Evolutionary conservation across 1,140 invertebrate species (phyloP).

Genomic region (Aphaenogaster floridana): DNA sequence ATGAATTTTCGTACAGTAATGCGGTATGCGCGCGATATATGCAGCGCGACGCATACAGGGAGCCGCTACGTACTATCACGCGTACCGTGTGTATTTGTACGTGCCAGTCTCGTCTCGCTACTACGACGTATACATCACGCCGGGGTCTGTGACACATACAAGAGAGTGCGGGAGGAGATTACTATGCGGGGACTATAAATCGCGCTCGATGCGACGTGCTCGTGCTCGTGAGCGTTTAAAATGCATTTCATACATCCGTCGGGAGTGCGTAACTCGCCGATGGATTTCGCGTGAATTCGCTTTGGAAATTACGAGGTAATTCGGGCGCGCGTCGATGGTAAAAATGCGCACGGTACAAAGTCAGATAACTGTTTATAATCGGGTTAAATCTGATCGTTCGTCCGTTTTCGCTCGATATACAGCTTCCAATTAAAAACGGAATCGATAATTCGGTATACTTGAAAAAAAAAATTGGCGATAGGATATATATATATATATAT

Average conservation of each 20-base stretch:
- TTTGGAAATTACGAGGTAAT: conserved; percentile 53
- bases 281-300: conserved; percentile 42
- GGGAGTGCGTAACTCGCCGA: conserved; percentile 3
- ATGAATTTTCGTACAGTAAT: conserved; percentile 73
- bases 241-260: conserved; percentile 43
- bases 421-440: background rate
- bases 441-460: conserved; percentile 23
- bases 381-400: conserved; percentile 1
- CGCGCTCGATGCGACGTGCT: conserved; percentile 21
- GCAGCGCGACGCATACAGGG: background rate
- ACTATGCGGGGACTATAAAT: conserved; percentile 52
- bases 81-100: conserved; percentile 12
- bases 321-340: background rate
- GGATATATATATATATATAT: background rate
- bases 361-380: conserved; percentile 25
- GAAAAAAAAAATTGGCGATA: background rate
- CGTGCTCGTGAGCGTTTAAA: conserved; percentile 33
- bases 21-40: conserved; percentile 30
- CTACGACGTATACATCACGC: conserved; percentile 33
- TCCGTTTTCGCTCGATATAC: conserved; percentile 6
- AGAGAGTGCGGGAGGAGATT: conserved; percentile 48
- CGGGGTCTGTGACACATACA: conserved; percentile 19
- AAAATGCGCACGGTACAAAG: conserved; percentile 14
- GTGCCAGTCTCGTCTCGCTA: conserved; percentile 14
- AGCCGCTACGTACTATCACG: background rate